Evolutionary conservation across 2,888 invertebrate species (phyloP), one percentile per base, ranked within the genome.

Genomic region (Trisateles emortualis): DNA sequence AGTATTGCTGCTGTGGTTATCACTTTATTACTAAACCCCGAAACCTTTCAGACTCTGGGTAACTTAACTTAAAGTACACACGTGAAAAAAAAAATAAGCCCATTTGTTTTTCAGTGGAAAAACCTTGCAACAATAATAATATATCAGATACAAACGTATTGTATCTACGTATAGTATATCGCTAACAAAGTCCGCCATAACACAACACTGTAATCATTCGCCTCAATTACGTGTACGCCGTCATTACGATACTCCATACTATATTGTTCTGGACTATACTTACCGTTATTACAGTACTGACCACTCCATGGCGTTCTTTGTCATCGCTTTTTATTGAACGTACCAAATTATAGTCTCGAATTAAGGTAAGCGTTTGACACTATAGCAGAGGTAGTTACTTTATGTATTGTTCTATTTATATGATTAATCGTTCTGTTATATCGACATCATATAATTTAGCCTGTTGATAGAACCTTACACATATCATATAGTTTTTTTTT

Each of bases 211-310:
- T 55, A 39, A 69, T 64, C 55, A 53, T 32, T 26, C 26, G 26
- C 11, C 22, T n/a, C 50, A 41, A 38, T 53, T 56, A 52, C 35
- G 16, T 24, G 29, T 40, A 29, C 16, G 24, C 13, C 39, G 26
- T 44, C 19, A 55, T 70, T 55, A 59, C 46, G 6, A 26, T 30
- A 52, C 42, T 33, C 11, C 11, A 41, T 17, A 0, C 0, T 42
- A 43, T 51, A 52, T 57, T 49, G 44, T 58, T 39, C 33, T 53
- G n/a, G 14, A 41, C 30, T 40, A n/a, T 19, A 48, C 14, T 40
- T 52, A 16, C 35, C 16, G 43, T 64, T 51, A 59, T 53, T 65
- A 69, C 51, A 60, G 41, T 60, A 65, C 57, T 68, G 52, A 50
- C 66, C 51, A 45, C 16, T 50, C 1, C 30, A 42, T 26, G 32